These are phyloP conservation scores for Bambusicola thoracicus DNA, from an alignment of 2,113 vertebrate genomes.

Conservation along the genomic window DNA sequence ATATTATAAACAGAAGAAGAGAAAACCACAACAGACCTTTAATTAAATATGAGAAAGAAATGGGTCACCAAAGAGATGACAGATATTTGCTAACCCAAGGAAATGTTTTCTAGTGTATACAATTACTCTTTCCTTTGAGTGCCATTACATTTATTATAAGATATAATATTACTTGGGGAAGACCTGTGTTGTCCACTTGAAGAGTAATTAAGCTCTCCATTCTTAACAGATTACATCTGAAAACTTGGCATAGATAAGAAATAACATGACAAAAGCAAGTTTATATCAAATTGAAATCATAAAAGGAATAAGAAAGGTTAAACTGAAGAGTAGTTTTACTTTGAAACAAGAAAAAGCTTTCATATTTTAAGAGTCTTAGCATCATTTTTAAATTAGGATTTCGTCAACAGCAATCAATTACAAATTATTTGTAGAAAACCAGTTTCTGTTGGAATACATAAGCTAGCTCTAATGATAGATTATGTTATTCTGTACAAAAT, in stretches of 20 bases:
- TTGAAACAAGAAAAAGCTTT: no score
- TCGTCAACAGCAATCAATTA: not conserved
- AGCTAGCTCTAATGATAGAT: not conserved
- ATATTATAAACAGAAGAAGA: not conserved
- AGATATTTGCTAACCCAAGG: not conserved
- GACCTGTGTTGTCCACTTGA: not conserved
- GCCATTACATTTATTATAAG: not conserved
- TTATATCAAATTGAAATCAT: slow-evolving; percentile 22
- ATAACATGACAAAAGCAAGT: slow-evolving; percentile 5
- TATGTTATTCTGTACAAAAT: not conserved
- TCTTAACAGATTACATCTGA: not conserved
- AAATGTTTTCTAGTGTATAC: not conserved
- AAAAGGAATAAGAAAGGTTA: not conserved
- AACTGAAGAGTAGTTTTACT: not conserved
- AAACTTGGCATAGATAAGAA: not conserved
- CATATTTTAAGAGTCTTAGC: no score
- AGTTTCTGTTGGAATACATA: not conserved
- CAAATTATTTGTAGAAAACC: not conserved
- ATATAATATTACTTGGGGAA: slow-evolving; percentile 13
- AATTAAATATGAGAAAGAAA: slow-evolving; percentile 3
- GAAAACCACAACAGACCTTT: not conserved
- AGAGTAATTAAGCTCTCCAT: slow-evolving; percentile 40
- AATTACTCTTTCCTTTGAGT: not conserved
- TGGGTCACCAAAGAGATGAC: not conserved
- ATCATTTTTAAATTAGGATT: not conserved